phyloP scores from a whole-genome alignment of 30 jellyfish, hydroid and myxozoan genomes.

The Morbakka virulenta region DNA sequence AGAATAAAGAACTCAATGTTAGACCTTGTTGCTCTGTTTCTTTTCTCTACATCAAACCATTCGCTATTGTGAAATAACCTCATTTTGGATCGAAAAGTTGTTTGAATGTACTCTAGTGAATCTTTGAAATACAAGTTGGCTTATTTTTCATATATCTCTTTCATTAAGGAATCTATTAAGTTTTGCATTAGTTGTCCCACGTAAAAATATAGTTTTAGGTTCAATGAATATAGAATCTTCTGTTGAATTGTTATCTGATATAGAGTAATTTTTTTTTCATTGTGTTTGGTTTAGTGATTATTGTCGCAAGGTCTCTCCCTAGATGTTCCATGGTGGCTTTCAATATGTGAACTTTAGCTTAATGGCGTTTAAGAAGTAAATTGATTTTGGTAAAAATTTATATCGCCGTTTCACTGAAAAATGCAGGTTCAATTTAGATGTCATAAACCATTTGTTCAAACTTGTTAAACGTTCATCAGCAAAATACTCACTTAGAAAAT shows the following conservation, averaged over 20 bases:
- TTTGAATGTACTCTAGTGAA: slow-evolving; percentile 8
- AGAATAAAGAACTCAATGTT: slow-evolving; percentile 41
- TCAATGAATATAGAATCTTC: too few relatives aligned
- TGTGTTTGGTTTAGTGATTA: slow-evolving; percentile 25
- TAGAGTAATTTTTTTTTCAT: neutral
- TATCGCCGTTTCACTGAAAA: slow-evolving; percentile 11
- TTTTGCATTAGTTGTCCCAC: slow-evolving; percentile 6
- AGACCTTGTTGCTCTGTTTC: slow-evolving; percentile 27
- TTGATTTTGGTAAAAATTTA: slow-evolving; percentile 43
- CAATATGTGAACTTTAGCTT: slow-evolving; percentile 35
- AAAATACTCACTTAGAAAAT: slow-evolving; percentile 31
- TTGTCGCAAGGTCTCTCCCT: slow-evolving; percentile 36
- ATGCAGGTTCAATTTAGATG: slow-evolving; percentile 14
- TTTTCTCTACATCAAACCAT: slow-evolving; percentile 39
- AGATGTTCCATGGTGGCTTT: slow-evolving; percentile 43
- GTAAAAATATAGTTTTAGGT: slow-evolving; percentile 23
- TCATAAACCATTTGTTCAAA: slow-evolving; percentile 15
- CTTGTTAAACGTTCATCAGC: slow-evolving; percentile 51
- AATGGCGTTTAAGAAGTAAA: slow-evolving; percentile 38
- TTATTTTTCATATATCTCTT: slow-evolving; percentile 42
- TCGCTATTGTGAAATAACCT: slow-evolving; percentile 17
- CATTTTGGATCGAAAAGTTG: slow-evolving; percentile 20
- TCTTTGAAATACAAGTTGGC: slow-evolving; percentile 12
- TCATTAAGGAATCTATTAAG: slow-evolving; percentile 10
- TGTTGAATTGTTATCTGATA: neutral